Evolutionary conservation across 2,797 vertebrate genomes (phyloP).

Genomic region (Sylvia borin): DNA sequence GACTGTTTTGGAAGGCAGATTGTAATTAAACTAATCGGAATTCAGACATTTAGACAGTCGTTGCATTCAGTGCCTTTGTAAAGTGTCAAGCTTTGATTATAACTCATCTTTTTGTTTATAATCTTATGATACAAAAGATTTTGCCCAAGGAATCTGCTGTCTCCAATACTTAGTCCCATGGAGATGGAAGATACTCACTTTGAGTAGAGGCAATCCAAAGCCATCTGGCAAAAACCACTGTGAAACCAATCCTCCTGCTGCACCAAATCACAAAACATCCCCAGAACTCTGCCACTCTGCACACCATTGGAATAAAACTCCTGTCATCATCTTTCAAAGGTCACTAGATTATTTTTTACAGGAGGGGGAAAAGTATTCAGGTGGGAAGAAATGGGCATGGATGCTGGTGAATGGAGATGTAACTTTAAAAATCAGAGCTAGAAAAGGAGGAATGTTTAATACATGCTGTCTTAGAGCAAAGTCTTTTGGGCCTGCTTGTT

Average conservation of each 20-base stretch:
- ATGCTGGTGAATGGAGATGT: background rate
- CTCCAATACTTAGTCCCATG: background rate
- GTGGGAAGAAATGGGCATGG: background rate
- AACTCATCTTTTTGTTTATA: background rate
- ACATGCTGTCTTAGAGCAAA: background rate
- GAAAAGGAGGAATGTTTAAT: background rate
- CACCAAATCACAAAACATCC: fast-evolving
- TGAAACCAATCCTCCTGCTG: background rate
- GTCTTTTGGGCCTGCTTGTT: background rate
- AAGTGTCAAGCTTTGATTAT: background rate
- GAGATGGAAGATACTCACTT: background rate
- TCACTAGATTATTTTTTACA: background rate
- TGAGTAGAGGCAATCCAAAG: background rate
- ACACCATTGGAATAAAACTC: background rate
- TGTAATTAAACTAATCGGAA: background rate
- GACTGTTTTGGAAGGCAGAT: background rate
- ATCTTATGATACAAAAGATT: background rate
- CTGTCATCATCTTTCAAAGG: background rate
- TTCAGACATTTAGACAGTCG: background rate
- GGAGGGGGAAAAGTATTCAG: background rate
- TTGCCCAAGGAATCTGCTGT: background rate
- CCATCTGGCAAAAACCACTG: background rate
- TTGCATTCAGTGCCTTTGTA: background rate
- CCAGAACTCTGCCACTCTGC: background rate
- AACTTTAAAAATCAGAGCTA: background rate